These are phyloP conservation scores for Pasiphila rectangulata DNA, from an alignment of 2,888 invertebrate genomes.

Conservation along the genomic window DNA sequence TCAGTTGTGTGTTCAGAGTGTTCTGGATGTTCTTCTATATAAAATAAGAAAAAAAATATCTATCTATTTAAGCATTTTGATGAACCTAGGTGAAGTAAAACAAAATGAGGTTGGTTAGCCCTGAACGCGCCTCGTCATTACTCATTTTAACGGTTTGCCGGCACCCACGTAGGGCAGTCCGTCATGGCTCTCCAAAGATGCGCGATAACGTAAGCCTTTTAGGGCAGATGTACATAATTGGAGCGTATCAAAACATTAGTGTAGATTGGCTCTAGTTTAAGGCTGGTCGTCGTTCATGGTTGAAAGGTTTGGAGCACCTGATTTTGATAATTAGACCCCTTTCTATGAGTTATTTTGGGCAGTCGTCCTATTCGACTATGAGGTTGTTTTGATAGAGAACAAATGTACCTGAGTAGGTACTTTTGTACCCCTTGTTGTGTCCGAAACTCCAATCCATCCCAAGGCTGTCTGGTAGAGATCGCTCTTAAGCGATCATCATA, in stretches of 20 bases:
- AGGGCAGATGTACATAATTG: conserved; percentile 76
- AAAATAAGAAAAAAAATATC: too few species aligned
- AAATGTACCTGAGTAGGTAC: conserved; percentile 1
- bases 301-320: conserved; percentile 21
- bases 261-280: conserved; percentile 34
- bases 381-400: too few species aligned
- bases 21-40: too few species aligned
- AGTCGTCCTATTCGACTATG: too few species aligned
- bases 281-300: conserved; percentile 19
- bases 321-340: conserved; percentile 6
- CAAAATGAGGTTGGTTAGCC: conserved; percentile 42
- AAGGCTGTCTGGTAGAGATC: too few species aligned
- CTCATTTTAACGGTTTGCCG: conserved; percentile 76
- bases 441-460: too few species aligned
- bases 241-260: conserved; percentile 77
- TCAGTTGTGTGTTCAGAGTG: too few species aligned
- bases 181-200: conserved; percentile 59
- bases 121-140: conserved; percentile 57
- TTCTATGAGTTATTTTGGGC: too few species aligned
- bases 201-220: conserved; percentile 54
- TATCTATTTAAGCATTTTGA: too few species aligned
- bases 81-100: too few species aligned
- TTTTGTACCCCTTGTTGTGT: too few species aligned
- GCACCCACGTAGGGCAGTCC: conserved; percentile 67
- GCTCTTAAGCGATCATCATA: too few species aligned